Evolutionary conservation across 2,797 vertebrate genomes (phyloP).

Genomic region (Tenualosa ilisha): DNA sequence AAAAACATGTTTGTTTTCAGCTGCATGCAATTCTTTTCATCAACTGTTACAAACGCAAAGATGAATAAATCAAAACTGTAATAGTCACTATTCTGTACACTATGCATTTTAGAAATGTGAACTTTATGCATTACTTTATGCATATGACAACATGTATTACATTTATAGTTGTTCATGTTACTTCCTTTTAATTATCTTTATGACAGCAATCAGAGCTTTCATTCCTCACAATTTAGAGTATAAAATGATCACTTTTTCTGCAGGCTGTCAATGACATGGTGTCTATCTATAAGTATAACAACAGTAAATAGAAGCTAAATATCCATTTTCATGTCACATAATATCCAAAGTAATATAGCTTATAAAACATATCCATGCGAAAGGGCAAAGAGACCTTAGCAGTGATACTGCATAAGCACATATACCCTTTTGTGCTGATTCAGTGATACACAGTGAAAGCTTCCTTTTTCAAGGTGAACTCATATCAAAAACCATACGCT

Average conservation of each 20-base stretch:
- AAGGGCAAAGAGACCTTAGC: not conserved
- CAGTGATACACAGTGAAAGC: not conserved
- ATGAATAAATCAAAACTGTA: not conserved
- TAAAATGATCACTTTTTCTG: not conserved
- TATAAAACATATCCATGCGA: not conserved
- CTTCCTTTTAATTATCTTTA: not conserved
- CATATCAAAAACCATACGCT: not conserved
- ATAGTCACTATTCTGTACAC: not conserved
- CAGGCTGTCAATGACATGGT: not conserved
- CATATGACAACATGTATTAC: not conserved
- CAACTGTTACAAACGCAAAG: not conserved
- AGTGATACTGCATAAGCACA: not conserved
- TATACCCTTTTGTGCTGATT: not conserved
- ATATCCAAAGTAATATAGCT: not conserved
- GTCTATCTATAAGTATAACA: not conserved
- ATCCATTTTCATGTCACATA: not conserved
- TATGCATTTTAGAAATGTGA: not conserved
- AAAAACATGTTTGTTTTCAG: no score
- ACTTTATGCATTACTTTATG: not conserved
- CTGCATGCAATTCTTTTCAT: not conserved
- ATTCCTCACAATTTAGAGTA: not conserved
- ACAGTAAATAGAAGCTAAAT: no score
- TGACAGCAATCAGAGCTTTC: not conserved
- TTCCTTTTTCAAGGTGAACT: conserved; percentile 1
- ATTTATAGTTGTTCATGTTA: not conserved